phyloP scores from a whole-genome alignment of 2,888 invertebrate species.

The Drosophila mettleri region DNA sequence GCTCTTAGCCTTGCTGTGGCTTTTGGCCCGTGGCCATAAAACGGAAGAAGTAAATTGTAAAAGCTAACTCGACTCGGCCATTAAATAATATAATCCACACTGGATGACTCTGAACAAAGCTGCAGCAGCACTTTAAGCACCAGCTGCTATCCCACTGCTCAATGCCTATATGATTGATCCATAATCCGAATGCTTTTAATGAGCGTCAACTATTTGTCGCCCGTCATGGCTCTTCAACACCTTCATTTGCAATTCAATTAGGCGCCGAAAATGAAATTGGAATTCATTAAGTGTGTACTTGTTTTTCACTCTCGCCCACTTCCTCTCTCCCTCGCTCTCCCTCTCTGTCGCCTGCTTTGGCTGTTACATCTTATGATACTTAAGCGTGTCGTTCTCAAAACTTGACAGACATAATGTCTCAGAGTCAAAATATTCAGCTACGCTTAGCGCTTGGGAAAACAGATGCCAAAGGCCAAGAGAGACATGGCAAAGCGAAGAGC shows the following conservation, averaged over 20 bases:
- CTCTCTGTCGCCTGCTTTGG: neutral
- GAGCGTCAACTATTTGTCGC: constrained; percentile 4
- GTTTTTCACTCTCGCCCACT: no score
- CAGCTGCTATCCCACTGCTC: neutral
- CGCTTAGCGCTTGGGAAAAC: constrained; percentile 1
- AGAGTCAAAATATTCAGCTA: neutral
- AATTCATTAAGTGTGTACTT: constrained; percentile 12
- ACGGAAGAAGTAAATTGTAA: neutral
- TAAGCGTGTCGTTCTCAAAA: neutral
- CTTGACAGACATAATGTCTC: constrained; percentile 16
- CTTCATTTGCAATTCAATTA: constrained; percentile 13
- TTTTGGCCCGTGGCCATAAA: neutral
- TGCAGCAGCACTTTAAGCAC: neutral
- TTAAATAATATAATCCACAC: constrained; percentile 2
- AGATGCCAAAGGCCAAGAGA: constrained; percentile 4
- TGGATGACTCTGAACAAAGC: neutral
- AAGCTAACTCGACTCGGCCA: neutral
- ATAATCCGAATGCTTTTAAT: constrained; percentile 1
- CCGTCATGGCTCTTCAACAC: constrained; percentile 2
- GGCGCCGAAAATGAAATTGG: constrained; percentile 2
- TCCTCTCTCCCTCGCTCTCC: neutral
- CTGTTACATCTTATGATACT: neutral
- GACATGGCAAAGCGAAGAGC: constrained; percentile 1
- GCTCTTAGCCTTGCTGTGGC: neutral
- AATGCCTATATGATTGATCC: neutral